A percentile compares a stretch with the other conserved stretches of the same genome.
Conservation (phyloP, 2,113 vertebrate genomes). For the Phrynosoma blainvillii region DNA sequence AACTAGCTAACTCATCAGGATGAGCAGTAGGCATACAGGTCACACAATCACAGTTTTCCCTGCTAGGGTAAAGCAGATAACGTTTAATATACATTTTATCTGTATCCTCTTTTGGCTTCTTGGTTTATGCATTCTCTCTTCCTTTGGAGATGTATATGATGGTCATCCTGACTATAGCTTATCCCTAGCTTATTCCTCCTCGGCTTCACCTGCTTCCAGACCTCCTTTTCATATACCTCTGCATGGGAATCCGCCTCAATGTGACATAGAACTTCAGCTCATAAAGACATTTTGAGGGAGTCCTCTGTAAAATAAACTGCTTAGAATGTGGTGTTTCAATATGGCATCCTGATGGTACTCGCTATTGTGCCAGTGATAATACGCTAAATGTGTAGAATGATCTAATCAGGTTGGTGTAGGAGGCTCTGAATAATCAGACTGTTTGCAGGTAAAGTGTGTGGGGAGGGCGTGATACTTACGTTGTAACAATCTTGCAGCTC, state of each 20-base stretch:
- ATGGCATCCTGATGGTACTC: neutral
- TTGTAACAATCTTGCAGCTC: neutral
- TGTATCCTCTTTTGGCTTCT: neutral
- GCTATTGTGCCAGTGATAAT: neutral
- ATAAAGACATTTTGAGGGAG: neutral
- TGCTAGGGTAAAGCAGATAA: no score
- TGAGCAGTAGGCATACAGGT: no score
- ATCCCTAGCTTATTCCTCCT: neutral
- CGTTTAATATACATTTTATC: neutral
- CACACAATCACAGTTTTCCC: no score
- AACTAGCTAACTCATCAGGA: no score
- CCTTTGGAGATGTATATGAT: neutral
- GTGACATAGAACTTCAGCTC: neutral
- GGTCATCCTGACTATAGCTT: neutral
- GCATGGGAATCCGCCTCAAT: neutral
- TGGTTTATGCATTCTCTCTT: neutral
- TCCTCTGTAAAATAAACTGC: neutral
- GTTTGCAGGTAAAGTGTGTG: neutral
- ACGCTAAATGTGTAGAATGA: neutral
- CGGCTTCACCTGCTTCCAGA: neutral
- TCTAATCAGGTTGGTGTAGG: no score
- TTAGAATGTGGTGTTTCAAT: neutral
- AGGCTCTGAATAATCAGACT: neutral
- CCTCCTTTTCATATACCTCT: neutral
- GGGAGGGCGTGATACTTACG: neutral